These are phyloP conservation scores for Novumbra hubbsi DNA, from an alignment of 2,797 vertebrate genomes.

Conservation along the genomic window DNA sequence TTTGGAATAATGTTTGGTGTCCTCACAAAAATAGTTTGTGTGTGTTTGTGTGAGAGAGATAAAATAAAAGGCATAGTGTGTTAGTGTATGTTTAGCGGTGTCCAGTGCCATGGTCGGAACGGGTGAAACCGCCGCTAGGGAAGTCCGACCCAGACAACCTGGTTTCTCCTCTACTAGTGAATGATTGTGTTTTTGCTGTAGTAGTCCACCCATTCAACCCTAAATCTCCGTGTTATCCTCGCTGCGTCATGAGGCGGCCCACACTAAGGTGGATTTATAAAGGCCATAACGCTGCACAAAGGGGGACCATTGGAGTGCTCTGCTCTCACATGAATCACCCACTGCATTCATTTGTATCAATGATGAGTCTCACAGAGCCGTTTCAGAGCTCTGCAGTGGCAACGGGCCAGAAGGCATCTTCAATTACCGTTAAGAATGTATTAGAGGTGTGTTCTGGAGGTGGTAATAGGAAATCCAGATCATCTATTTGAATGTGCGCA, in stretches of 20 bases:
- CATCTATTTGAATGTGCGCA: too few relatives aligned
- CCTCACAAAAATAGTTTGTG: neutral
- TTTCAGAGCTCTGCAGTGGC: constrained; percentile 32
- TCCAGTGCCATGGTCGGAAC: constrained; percentile 3
- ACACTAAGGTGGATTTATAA: constrained; percentile 42
- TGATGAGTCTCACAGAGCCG: constrained; percentile 33
- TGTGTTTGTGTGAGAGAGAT: too few relatives aligned
- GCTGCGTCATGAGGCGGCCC: constrained; percentile 14
- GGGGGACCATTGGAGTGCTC: constrained; percentile 24
- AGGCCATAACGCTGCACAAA: constrained; percentile 48
- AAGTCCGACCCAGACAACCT: constrained; percentile 35
- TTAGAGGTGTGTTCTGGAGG: constrained; percentile 23
- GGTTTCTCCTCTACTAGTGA: neutral
- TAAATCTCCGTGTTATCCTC: constrained; percentile 32
- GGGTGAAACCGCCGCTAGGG: constrained; percentile 31
- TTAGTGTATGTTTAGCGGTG: too few relatives aligned
- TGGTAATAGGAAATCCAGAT: constrained; percentile 15
- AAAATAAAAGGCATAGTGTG: too few relatives aligned
- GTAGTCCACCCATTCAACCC: constrained; percentile 14
- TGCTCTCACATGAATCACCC: constrained; percentile 43
- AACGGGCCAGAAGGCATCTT: constrained; percentile 32
- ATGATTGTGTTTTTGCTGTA: neutral
- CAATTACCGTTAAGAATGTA: constrained; percentile 38
- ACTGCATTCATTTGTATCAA: constrained; percentile 45
- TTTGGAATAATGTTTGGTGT: neutral